These are phyloP conservation scores for Heliconius nattereri DNA, from an alignment of 1,140 invertebrate species.

Conservation along the genomic window DNA sequence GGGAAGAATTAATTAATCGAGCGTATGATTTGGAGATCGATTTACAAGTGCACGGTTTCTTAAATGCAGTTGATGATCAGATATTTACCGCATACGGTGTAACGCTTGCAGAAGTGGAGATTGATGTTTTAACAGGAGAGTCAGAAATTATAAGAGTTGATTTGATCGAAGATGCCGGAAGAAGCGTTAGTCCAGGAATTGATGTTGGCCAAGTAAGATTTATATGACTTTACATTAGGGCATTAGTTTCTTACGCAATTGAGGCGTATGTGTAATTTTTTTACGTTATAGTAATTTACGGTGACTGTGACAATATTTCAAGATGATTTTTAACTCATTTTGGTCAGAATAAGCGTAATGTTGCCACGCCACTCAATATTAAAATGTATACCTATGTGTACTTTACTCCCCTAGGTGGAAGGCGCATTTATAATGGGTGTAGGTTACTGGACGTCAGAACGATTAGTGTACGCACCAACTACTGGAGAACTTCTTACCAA, in stretches of 20 bases:
- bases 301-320: too few species aligned
- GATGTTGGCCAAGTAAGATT: constrained; percentile 89
- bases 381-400: background rate
- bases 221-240: background rate
- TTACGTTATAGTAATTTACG: too few species aligned
- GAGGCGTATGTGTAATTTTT: background rate
- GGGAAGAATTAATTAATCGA: constrained; percentile 82
- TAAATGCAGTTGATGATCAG: constrained; percentile 71
- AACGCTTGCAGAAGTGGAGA: constrained; percentile 85
- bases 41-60: constrained; percentile 84
- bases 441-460: constrained; percentile 88
- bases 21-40: constrained; percentile 82
- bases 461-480: constrained; percentile 83
- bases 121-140: constrained; percentile 90
- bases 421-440: constrained; percentile 93
- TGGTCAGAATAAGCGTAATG: too few species aligned
- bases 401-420: constrained; percentile 75
- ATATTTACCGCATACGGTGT: constrained; percentile 83
- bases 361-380: too few species aligned
- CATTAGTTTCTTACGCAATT: background rate
- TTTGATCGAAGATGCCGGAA: constrained; percentile 87
- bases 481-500: constrained; percentile 86
- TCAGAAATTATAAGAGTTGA: constrained; percentile 85
- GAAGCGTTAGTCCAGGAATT: constrained; percentile 87
- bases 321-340: too few species aligned